A percentile compares a stretch with the other conserved stretches of the same genome.
These are phyloP conservation scores for Indicator maculatus DNA, from an alignment of 2,113 vertebrate genomes.

Conservation along the genomic window DNA sequence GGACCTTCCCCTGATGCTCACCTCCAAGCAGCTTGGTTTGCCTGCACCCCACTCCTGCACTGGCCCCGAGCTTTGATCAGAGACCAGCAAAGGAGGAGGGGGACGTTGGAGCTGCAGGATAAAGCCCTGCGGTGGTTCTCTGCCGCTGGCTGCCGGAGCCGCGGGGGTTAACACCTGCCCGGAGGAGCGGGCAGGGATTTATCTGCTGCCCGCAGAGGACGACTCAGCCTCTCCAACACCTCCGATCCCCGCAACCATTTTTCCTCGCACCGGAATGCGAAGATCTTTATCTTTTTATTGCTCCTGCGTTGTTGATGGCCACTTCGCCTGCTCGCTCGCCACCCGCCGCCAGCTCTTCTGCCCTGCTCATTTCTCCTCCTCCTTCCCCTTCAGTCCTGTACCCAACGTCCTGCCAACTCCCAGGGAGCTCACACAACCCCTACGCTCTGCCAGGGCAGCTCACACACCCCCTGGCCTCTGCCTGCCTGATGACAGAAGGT, in stretches of 20 bases:
- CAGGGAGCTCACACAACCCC: not conserved
- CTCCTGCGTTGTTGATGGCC: constrained; percentile 55
- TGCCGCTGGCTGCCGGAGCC: constrained; percentile 11
- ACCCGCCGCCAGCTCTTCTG: constrained; percentile 34
- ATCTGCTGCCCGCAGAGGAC: constrained; percentile 31
- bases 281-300: constrained; percentile 72
- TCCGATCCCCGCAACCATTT: constrained; percentile 60
- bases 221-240: constrained; percentile 51
- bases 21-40: constrained; percentile 26
- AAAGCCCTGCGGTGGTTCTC: not conserved
- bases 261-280: constrained; percentile 67
- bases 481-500: accelerated
- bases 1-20: constrained; percentile 22
- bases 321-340: constrained; percentile 25
- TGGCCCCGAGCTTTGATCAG: constrained; percentile 18
- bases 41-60: constrained; percentile 22
- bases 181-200: constrained; percentile 48
- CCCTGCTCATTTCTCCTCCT: constrained; percentile 8
- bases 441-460: constrained; percentile 35
- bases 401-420: not conserved
- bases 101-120: not conserved
- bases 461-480: constrained; percentile 26
- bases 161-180: constrained; percentile 8
- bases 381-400: constrained; percentile 60
- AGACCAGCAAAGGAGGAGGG: not conserved